Base-by-base conservation (phyloP, 2,888 invertebrate genomes). In the Megamerina dolium region DNA sequence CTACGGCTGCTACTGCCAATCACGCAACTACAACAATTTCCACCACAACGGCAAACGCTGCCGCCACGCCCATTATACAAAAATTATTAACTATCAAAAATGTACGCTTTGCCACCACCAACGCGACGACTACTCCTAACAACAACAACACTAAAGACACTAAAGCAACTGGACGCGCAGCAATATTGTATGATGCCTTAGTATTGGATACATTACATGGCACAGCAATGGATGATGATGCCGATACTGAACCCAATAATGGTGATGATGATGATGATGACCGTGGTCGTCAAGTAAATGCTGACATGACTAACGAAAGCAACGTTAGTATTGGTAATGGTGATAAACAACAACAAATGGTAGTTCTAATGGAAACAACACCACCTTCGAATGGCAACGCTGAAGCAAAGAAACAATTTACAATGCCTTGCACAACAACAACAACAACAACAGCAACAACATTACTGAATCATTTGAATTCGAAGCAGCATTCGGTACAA, bases 181-280 rank as follows among this genome's bases (percentile, higher is more conserved):
- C 64, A 6, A 61, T 67, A 46, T 53, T 68, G 10, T 68, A 68
- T 39, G 68, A 68, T 53, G 70, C 68, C 13, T 37, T 68, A 20
- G 70, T 68, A 12, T 46, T 68, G 43, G 68, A 68, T 43, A 63
- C 70, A 2, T 44, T 70, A 44, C 65, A 68, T 42, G 66, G 63
- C 34, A 58, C 63, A 35, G 59, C 59, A 6, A 55, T 60, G 1
- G 59, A 60, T 9, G 42, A 43, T 13, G 49, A 48, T n/a, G 41
- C 44, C 5, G 29, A 46, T 6, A 46, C 43, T 21, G 35, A 41
- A 17, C 45, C 42, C 43, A 34, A 39, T 41, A 23, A 39, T 18
- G 39, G 35, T 30, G 42, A 38, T 23, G 46, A 37, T 26, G 9
- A 16, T 42, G 27, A 5, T 10, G n/a, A n/a, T n/a, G n/a, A n/a